A percentile compares a stretch with the other conserved stretches of the same genome.
These are phyloP conservation scores for Ctenicera cuprea DNA, from an alignment of 2,888 invertebrate genomes.

Conservation along the genomic window DNA sequence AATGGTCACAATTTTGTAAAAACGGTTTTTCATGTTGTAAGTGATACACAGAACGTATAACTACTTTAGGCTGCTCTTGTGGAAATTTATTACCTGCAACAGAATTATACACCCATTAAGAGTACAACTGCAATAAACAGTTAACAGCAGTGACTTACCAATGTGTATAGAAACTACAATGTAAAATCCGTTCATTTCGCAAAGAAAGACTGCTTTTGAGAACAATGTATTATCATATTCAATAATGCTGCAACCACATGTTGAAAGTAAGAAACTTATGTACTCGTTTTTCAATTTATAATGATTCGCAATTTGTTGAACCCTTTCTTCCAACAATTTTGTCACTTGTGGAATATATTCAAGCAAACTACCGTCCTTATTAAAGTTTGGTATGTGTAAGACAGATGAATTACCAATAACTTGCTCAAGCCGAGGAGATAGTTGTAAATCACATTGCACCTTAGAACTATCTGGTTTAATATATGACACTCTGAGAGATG, in stretches of 20 bases:
- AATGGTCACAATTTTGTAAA: conserved; percentile 58
- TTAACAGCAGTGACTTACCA: conserved; percentile 67
- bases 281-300: conserved; percentile 72
- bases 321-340: conserved; percentile 75
- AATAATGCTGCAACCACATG: conserved; percentile 70
- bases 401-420: conserved; percentile 70
- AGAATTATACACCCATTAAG: too few relatives aligned
- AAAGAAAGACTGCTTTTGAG: conserved; percentile 75
- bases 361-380: conserved; percentile 70
- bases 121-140: conserved; percentile 1
- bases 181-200: conserved; percentile 79
- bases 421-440: conserved; percentile 74
- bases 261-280: conserved; percentile 70
- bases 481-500: conserved; percentile 63
- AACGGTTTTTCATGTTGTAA: conserved; percentile 60
- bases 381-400: conserved; percentile 72
- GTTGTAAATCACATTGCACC: conserved; percentile 71
- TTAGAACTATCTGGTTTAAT: conserved; percentile 68
- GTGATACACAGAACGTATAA: conserved; percentile 77
- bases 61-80: conserved; percentile 74
- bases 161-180: conserved; percentile 78
- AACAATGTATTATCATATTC: conserved; percentile 74
- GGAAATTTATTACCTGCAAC: conserved; percentile 73
- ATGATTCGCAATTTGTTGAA: conserved; percentile 64
- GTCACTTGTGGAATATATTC: conserved; percentile 78